Evolutionary conservation across 92 coral and sea anemone genomes (phyloP).

Genomic region (Scolanthus callimorphus): DNA sequence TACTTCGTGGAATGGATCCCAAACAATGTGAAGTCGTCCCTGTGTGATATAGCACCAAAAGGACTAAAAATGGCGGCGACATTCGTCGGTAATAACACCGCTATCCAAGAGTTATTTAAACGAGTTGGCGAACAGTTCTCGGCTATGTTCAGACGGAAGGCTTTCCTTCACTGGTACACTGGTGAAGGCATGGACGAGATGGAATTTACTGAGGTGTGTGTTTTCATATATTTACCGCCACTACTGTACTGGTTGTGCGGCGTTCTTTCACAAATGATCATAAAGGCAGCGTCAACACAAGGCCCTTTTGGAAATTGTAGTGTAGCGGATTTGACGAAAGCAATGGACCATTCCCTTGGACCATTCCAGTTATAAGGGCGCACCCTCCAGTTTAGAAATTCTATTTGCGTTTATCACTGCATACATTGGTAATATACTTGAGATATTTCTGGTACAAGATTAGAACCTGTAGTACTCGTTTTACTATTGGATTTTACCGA

Average conservation of each 20-base stretch:
- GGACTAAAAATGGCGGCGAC: slow-evolving; percentile 91
- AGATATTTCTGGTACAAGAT: too few species aligned
- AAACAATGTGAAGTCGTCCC: slow-evolving; percentile 83
- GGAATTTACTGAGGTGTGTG: slow-evolving; percentile 82
- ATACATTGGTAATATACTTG: too few species aligned
- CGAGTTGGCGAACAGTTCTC: slow-evolving; percentile 89
- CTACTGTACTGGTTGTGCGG: not conserved
- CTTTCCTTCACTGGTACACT: slow-evolving; percentile 86
- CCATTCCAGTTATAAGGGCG: too few species aligned
- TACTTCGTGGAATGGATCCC: slow-evolving; percentile 93
- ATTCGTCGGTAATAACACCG: slow-evolving; percentile 85
- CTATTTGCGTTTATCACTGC: too few species aligned
- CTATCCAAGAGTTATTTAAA: slow-evolving; percentile 73
- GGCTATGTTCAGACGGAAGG: slow-evolving; percentile 84
- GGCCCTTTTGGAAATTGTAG: not conserved
- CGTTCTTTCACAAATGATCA: not conserved
- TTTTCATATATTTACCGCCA: not conserved
- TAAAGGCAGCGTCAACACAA: not conserved
- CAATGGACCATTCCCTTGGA: too few species aligned
- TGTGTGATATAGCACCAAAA: slow-evolving; percentile 78
- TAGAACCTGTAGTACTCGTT: too few species aligned
- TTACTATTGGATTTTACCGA: too few species aligned
- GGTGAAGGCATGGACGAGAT: slow-evolving; percentile 94
- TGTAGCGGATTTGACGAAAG: too few species aligned
- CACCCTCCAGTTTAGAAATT: too few species aligned